phyloP scores from a whole-genome alignment of 2,888 invertebrate genomes.

The Myathropa florea region DNA sequence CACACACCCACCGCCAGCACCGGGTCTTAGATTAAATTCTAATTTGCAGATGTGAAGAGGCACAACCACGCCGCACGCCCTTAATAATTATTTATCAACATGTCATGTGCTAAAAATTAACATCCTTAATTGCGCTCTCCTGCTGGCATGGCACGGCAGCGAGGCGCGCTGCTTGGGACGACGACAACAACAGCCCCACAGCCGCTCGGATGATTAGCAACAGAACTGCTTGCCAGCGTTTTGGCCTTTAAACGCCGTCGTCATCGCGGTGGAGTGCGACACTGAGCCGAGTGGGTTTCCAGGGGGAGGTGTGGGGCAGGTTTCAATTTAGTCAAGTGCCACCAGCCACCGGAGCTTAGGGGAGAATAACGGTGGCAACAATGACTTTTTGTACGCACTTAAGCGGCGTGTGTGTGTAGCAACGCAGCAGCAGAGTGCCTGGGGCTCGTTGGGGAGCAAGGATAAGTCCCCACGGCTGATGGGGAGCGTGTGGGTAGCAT shows the following conservation, averaged over 20 bases:
- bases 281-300: slow-evolving; percentile 22
- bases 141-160: slow-evolving; percentile 1
- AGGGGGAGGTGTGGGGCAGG: not conserved
- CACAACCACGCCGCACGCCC: not conserved
- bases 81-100: slow-evolving; percentile 70
- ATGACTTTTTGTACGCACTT: slow-evolving; percentile 40
- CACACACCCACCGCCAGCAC: not conserved
- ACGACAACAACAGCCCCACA: slow-evolving; percentile 31
- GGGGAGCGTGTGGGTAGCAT: not conserved
- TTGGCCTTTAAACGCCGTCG: not conserved
- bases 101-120: slow-evolving; percentile 71
- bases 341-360: not conserved
- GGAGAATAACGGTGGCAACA: slow-evolving; percentile 36
- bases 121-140: slow-evolving; percentile 63
- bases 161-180: not conserved
- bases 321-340: slow-evolving; percentile 68
- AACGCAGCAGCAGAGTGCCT: not conserved
- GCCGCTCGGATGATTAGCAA: slow-evolving; percentile 56
- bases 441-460: not conserved
- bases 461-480: not conserved
- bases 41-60: slow-evolving; percentile 43
- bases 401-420: not conserved
- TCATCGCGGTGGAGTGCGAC: not conserved
- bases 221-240: slow-evolving; percentile 6
- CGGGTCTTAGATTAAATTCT: slow-evolving; percentile 53